A percentile compares a stretch with the other conserved stretches of the same genome.
Evolutionary conservation across 2,113 vertebrate genomes (phyloP).

Genomic region (Scomber colias): DNA sequence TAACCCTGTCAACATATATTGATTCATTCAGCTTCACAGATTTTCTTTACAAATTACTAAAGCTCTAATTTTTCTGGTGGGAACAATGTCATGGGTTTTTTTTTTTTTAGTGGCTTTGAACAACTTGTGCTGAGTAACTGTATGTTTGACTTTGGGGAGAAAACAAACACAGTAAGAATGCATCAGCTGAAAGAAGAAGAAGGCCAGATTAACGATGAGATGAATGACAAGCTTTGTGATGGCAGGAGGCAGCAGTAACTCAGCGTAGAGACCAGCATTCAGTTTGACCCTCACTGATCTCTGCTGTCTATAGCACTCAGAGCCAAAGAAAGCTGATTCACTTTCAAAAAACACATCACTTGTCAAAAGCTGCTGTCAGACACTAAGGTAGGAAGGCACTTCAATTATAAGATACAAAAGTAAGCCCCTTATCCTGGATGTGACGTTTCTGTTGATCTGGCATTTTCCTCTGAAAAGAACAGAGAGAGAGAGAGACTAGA

Average conservation of each 20-base stretch:
- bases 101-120: not conserved
- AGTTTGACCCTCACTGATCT: constrained; percentile 81
- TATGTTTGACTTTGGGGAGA: constrained; percentile 4
- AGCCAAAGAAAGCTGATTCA: constrained; percentile 80
- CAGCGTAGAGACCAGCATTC: constrained; percentile 72
- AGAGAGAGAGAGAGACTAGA: constrained; percentile 33
- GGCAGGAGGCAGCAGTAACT: constrained; percentile 77
- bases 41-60: not conserved
- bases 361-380: constrained; percentile 82
- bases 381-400: constrained; percentile 80
- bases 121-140: not conserved
- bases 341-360: constrained; percentile 81
- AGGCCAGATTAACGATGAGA: constrained; percentile 68
- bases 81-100: not conserved
- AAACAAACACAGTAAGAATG: constrained; percentile 27
- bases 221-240: constrained; percentile 79
- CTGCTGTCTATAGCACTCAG: constrained; percentile 80
- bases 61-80: not conserved
- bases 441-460: constrained; percentile 83
- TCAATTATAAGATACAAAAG: constrained; percentile 80
- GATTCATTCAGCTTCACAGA: constrained; percentile 12
- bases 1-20: not conserved
- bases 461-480: constrained; percentile 69
- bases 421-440: constrained; percentile 71
- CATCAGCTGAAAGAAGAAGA: constrained; percentile 46